Percentiles rank a stretch among this genome's conserved stretches.
Evolutionary conservation across 2,113 vertebrate genomes (phyloP).

Genomic region (Ursus arctos): DNA sequence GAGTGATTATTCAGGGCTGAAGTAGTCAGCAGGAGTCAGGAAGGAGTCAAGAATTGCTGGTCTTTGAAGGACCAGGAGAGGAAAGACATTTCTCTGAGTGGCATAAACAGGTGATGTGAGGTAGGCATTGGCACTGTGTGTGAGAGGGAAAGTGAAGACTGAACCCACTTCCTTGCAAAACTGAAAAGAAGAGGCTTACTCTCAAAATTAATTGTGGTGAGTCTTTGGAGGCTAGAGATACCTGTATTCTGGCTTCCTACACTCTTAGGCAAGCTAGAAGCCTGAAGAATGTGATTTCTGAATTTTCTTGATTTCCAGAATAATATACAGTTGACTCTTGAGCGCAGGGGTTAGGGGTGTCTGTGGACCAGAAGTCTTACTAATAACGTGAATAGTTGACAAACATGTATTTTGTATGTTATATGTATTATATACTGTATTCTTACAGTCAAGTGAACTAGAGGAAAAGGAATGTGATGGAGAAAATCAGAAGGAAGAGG

Average conservation of each 20-base stretch:
- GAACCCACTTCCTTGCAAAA: not conserved
- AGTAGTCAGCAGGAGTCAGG: not conserved
- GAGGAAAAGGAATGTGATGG: not conserved
- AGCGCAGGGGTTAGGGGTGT: not conserved
- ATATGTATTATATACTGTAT: not conserved
- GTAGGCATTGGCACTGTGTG: not conserved
- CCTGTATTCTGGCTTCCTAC: not conserved
- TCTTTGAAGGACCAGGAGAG: not conserved
- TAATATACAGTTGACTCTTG: not conserved
- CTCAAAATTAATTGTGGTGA: not conserved
- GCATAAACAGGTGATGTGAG: not conserved
- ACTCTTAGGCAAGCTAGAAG: not conserved
- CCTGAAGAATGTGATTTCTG: not conserved
- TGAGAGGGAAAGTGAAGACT: not conserved
- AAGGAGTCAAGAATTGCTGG: not conserved
- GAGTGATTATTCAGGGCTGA: not conserved
- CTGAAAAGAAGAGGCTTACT: not conserved
- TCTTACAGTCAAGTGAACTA: not conserved
- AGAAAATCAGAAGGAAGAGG: not conserved
- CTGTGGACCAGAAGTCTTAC: not conserved
- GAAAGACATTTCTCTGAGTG: not conserved
- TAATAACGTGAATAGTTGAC: not conserved
- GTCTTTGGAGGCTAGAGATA: not conserved
- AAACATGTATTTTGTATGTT: not conserved
- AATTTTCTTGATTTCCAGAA: constrained; percentile 48